A percentile compares a stretch with the other conserved stretches of the same genome.
Evolutionary conservation across 2,797 vertebrate species (phyloP).

Genomic region (Hipposideros larvatus): DNA sequence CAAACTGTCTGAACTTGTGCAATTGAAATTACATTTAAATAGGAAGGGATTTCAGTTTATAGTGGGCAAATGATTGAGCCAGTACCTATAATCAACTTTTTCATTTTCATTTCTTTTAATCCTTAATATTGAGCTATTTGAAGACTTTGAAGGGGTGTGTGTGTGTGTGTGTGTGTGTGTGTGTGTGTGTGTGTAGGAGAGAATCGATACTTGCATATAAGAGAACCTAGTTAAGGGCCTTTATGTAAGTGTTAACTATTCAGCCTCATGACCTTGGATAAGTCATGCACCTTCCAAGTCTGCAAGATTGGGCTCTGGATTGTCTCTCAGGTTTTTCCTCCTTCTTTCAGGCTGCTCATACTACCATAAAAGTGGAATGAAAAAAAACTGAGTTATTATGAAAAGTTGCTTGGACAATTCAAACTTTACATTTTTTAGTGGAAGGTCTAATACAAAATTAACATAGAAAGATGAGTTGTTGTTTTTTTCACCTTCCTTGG

Average conservation of each 20-base stretch:
- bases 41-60: background rate
- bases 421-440: background rate
- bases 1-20: background rate
- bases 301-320: background rate
- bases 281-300: background rate
- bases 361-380: background rate
- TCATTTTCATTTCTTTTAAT: constrained; percentile 39
- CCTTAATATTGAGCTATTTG: background rate
- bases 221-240: background rate
- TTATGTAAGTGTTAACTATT: background rate
- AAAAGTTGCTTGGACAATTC: background rate
- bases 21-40: constrained; percentile 51
- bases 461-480: background rate
- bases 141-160: background rate
- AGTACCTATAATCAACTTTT: constrained; percentile 32
- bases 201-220: background rate
- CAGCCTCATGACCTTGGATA: background rate
- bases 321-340: background rate
- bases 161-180: background rate
- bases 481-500: background rate
- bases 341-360: background rate
- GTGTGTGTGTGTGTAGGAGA: background rate
- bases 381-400: background rate
- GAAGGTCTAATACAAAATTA: background rate
- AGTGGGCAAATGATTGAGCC: background rate